Evolutionary conservation across 2,888 invertebrate species (phyloP).

Genomic region (Drosophila imparisetae): DNA sequence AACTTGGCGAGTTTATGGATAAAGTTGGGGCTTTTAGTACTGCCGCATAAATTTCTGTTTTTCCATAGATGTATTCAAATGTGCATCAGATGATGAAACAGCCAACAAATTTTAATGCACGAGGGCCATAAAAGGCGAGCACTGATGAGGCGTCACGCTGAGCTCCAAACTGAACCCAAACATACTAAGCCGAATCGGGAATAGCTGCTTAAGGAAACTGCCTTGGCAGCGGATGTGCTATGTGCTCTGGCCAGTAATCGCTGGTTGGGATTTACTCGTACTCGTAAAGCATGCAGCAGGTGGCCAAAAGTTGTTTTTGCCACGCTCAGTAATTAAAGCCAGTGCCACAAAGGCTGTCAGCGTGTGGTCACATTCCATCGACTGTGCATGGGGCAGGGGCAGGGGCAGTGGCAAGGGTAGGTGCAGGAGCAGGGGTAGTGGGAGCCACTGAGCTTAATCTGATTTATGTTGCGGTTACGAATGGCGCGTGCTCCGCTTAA

Average conservation of each 20-base stretch:
- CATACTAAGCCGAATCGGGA: background rate
- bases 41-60: slow-evolving; percentile 40
- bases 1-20: slow-evolving; percentile 53
- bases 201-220: slow-evolving; percentile 26
- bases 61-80: slow-evolving; percentile 56
- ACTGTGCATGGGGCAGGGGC: background rate
- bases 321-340: slow-evolving; percentile 67
- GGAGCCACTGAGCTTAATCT: slow-evolving; percentile 42
- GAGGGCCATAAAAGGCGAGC: slow-evolving; percentile 46
- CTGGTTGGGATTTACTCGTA: slow-evolving; percentile 38
- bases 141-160: slow-evolving; percentile 47
- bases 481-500: slow-evolving; percentile 58
- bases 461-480: slow-evolving; percentile 62
- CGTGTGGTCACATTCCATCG: slow-evolving; percentile 54
- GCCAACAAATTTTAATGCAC: slow-evolving; percentile 45
- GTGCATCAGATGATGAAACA: slow-evolving; percentile 32
- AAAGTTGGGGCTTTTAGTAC: slow-evolving; percentile 52
- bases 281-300: slow-evolving; percentile 71
- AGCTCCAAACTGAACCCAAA: slow-evolving; percentile 28
- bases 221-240: slow-evolving; percentile 22
- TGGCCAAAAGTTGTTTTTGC: slow-evolving; percentile 55
- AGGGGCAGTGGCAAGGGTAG: no score
- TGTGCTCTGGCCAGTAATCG: slow-evolving; percentile 19
- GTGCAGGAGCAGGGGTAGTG: background rate
- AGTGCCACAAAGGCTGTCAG: slow-evolving; percentile 65